phyloP scores from a whole-genome alignment of 2,797 vertebrate genomes.

The Columba guinea region DNA sequence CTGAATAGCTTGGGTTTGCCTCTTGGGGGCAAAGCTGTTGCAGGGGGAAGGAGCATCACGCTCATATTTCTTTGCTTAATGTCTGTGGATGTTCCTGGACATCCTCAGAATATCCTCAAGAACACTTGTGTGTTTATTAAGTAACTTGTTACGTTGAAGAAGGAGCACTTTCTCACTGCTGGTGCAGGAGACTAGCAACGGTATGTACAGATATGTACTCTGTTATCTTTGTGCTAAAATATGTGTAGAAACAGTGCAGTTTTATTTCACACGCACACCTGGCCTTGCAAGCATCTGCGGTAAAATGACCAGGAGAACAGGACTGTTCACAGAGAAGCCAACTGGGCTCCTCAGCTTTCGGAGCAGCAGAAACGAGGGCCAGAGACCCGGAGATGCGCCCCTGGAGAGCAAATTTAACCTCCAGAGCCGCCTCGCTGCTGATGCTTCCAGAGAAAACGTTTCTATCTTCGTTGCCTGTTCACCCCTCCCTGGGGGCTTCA shows the following conservation, averaged over 20 bases:
- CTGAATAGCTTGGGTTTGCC: background rate
- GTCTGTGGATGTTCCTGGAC: background rate
- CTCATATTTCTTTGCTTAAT: rapidly evolving
- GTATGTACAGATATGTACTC: rapidly evolving
- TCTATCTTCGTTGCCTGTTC: rapidly evolving
- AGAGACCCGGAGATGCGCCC: background rate
- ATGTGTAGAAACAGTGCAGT: rapidly evolving
- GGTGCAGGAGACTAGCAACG: background rate
- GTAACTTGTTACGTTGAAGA: rapidly evolving
- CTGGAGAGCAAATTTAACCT: background rate
- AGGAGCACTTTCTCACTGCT: background rate
- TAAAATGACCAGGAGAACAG: background rate
- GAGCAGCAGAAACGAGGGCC: background rate
- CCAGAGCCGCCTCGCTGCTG: background rate
- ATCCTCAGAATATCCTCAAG: no score
- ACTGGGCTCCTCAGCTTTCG: background rate
- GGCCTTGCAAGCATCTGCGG: background rate
- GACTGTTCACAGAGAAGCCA: background rate
- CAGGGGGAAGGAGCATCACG: background rate
- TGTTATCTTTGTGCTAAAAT: background rate
- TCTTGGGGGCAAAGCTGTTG: background rate
- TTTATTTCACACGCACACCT: background rate
- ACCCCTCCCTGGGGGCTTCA: background rate
- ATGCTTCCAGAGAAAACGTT: background rate
- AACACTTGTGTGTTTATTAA: background rate